Conservation (phyloP, 2,888 invertebrate species). For the Ectobius pallidus region DNA sequence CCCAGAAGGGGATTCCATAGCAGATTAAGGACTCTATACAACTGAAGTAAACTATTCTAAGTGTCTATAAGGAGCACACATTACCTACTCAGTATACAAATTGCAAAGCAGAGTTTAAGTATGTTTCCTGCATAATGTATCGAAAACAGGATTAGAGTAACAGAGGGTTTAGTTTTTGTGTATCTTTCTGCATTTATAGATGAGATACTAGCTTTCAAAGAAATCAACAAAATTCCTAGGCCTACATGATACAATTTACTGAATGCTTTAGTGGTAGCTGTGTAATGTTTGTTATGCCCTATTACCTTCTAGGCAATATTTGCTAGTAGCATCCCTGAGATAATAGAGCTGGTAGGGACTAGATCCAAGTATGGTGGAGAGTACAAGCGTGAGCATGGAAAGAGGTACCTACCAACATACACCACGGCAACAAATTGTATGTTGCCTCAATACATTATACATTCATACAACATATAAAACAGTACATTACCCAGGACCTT, state of each 20-base stretch:
- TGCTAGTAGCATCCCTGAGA: conserved; percentile 99
- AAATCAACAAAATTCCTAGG: no score
- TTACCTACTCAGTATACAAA: no score
- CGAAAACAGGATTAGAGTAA: no score
- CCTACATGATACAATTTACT: not conserved
- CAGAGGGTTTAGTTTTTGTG: no score
- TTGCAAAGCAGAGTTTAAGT: no score
- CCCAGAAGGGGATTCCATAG: no score
- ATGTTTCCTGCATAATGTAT: no score
- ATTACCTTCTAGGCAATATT: conserved; percentile 85
- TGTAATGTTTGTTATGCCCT: conserved; percentile 20
- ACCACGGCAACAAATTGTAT: conserved; percentile 47
- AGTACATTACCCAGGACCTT: not conserved
- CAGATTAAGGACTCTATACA: no score
- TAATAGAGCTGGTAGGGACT: conserved; percentile 99
- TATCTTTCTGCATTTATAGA: no score
- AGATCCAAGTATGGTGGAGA: conserved; percentile 99
- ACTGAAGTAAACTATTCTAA: no score
- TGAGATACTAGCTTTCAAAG: no score
- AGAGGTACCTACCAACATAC: conserved; percentile 83
- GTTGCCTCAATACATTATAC: not conserved
- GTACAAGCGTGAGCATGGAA: conserved; percentile 99
- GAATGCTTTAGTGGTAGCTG: not conserved
- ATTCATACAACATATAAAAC: not conserved
- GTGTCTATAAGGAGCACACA: no score